These are phyloP conservation scores for Diarsia rubi DNA, from an alignment of 2,888 invertebrate genomes.

Conservation along the genomic window DNA sequence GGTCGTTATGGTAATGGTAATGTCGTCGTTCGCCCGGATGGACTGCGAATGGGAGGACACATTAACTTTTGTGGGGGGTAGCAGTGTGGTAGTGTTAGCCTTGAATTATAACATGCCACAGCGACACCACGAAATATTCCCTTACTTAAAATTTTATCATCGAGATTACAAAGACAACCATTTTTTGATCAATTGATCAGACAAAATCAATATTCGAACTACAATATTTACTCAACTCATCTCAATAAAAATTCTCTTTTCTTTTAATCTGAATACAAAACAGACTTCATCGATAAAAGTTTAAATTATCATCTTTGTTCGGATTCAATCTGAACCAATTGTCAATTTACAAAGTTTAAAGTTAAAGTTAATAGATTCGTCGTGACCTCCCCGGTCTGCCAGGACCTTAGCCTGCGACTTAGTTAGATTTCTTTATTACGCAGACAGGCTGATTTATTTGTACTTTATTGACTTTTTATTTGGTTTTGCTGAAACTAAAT, in stretches of 20 bases:
- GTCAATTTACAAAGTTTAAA: slow-evolving; percentile 47
- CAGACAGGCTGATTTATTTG: slow-evolving; percentile 68
- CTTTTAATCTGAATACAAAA: slow-evolving; percentile 30
- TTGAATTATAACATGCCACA: background rate
- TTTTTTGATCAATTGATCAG: background rate
- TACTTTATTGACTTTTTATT: slow-evolving; percentile 66
- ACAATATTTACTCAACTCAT: slow-evolving; percentile 30
- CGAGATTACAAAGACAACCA: background rate
- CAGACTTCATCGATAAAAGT: slow-evolving; percentile 44
- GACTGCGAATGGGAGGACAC: slow-evolving; percentile 43
- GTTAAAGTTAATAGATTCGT: slow-evolving; percentile 27
- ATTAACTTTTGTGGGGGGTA: slow-evolving; percentile 51
- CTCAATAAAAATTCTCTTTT: slow-evolving; percentile 12
- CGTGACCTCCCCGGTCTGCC: slow-evolving; percentile 38
- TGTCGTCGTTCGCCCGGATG: slow-evolving; percentile 47
- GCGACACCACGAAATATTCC: slow-evolving; percentile 5
- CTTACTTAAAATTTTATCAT: background rate
- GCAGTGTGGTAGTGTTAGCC: slow-evolving; percentile 12
- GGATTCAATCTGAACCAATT: slow-evolving; percentile 37
- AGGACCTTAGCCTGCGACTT: slow-evolving; percentile 40
- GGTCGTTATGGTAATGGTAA: slow-evolving; percentile 58
- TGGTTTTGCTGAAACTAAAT: slow-evolving; percentile 61
- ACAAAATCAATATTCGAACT: slow-evolving; percentile 2
- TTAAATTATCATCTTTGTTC: slow-evolving; percentile 46
- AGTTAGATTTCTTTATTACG: slow-evolving; percentile 63